Evolutionary conservation across 1,140 invertebrate genomes (phyloP).

Genomic region (Leptopilina boulardi): DNA sequence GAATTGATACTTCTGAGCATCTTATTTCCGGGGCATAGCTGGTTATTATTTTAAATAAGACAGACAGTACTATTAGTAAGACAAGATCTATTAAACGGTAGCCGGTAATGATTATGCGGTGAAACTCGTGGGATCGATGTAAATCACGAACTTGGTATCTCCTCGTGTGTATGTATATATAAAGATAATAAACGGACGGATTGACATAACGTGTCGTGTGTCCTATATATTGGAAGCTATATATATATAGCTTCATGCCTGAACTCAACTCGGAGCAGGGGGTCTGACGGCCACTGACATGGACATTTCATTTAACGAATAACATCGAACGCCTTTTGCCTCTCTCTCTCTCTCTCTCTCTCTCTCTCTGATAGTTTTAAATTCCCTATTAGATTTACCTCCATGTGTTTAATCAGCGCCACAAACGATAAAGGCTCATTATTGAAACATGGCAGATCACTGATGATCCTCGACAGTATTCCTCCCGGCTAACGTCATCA

Average conservation of each 20-base stretch:
- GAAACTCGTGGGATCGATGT: slow-evolving; percentile 42
- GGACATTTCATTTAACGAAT: slow-evolving; percentile 61
- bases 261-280: slow-evolving; percentile 50
- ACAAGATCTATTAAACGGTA: slow-evolving; percentile 33
- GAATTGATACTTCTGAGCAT: neutral
- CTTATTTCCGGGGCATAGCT: neutral
- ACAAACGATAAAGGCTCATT: slow-evolving; percentile 28
- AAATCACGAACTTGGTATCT: slow-evolving; percentile 38
- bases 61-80: slow-evolving; percentile 26
- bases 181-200: slow-evolving; percentile 41
- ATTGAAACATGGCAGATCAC: slow-evolving; percentile 39
- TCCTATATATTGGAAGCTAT: slow-evolving; percentile 40
- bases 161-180: neutral
- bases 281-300: slow-evolving; percentile 56
- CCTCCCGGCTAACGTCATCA: slow-evolving; percentile 3
- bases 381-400: neutral
- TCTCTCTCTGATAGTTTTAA: no score
- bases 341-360: no score
- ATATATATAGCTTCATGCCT: neutral
- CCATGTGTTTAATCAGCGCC: neutral
- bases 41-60: slow-evolving; percentile 31
- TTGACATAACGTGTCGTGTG: slow-evolving; percentile 37
- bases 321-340: slow-evolving; percentile 44
- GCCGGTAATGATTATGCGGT: slow-evolving; percentile 36
- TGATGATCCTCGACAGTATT: slow-evolving; percentile 40